These are phyloP conservation scores for Lasiommata megera DNA, from an alignment of 2,888 invertebrate genomes.

Conservation along the genomic window DNA sequence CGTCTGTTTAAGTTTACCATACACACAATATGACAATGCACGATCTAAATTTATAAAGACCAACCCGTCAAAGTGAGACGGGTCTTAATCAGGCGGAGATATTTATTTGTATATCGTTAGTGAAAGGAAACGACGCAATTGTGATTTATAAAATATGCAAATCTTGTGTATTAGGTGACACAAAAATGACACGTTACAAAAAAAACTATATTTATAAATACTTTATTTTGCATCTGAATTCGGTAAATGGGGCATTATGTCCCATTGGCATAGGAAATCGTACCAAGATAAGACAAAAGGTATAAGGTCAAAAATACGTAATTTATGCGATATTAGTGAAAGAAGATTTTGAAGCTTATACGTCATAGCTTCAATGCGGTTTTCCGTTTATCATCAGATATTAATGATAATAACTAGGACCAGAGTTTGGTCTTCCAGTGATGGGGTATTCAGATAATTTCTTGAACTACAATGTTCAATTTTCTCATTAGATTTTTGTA, in stretches of 20 bases:
- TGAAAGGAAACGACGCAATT: conserved; percentile 51
- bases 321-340: too few species aligned
- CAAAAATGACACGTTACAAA: conserved; percentile 38
- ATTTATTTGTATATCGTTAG: conserved; percentile 72
- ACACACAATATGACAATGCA: conserved; percentile 18
- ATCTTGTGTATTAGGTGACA: conserved; percentile 50
- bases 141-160: conserved; percentile 74
- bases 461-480: too few species aligned
- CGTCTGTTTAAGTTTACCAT: conserved; percentile 22
- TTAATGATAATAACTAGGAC: too few species aligned
- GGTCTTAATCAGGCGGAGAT: conserved; percentile 51
- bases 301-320: too few species aligned
- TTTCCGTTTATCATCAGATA: too few species aligned
- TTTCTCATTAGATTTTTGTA: too few species aligned
- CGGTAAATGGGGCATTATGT: neutral
- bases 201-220: conserved; percentile 29
- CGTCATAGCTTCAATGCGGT: too few species aligned
- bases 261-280: too few species aligned
- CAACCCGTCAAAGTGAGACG: conserved; percentile 42
- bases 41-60: conserved; percentile 31
- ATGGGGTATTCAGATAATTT: too few species aligned
- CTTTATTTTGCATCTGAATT: neutral
- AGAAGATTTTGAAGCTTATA: too few species aligned
- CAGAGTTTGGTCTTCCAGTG: too few species aligned
- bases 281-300: too few species aligned